These are phyloP conservation scores for Echiichthys vipera DNA, from an alignment of 2,797 vertebrate species.

Conservation along the genomic window DNA sequence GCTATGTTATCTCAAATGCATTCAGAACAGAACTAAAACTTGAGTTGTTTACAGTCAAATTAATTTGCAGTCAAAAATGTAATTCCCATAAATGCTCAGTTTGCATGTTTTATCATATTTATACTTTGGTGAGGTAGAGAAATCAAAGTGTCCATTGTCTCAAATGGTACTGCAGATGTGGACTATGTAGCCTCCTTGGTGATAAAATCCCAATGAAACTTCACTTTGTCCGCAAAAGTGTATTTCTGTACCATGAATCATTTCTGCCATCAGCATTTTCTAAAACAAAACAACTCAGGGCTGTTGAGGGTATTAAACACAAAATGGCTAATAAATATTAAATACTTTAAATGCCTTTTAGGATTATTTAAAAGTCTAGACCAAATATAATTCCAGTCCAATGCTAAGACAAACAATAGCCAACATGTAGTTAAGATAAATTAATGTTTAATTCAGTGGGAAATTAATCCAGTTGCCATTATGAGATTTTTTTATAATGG, in stretches of 20 bases:
- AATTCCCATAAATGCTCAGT: neutral
- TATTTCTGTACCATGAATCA: slow-evolving; percentile 5
- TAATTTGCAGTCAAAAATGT: neutral
- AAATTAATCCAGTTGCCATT: slow-evolving; percentile 32
- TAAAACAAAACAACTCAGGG: slow-evolving; percentile 54
- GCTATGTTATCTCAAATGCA: slow-evolving; percentile 2
- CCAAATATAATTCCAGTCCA: neutral
- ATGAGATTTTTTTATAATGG: slow-evolving; percentile 59
- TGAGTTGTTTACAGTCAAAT: slow-evolving; percentile 13
- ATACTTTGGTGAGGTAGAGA: slow-evolving; percentile 11
- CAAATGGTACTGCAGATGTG: slow-evolving; percentile 4
- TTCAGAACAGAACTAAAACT: slow-evolving; percentile 13
- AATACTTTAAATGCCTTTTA: slow-evolving; percentile 37
- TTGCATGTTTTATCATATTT: slow-evolving; percentile 13
- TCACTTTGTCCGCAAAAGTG: slow-evolving; percentile 4
- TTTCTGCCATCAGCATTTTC: slow-evolving; percentile 5
- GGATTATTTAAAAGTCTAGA: slow-evolving; percentile 8
- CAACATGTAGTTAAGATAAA: neutral
- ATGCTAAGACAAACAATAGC: neutral
- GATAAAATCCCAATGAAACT: neutral
- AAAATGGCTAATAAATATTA: slow-evolving; percentile 25
- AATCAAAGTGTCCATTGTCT: slow-evolving; percentile 8
- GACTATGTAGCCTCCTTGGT: neutral
- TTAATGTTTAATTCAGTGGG: neutral
- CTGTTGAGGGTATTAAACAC: slow-evolving; percentile 14